Conservation (phyloP, 2,113 vertebrate species). For the Pachyramphus minor region DNA sequence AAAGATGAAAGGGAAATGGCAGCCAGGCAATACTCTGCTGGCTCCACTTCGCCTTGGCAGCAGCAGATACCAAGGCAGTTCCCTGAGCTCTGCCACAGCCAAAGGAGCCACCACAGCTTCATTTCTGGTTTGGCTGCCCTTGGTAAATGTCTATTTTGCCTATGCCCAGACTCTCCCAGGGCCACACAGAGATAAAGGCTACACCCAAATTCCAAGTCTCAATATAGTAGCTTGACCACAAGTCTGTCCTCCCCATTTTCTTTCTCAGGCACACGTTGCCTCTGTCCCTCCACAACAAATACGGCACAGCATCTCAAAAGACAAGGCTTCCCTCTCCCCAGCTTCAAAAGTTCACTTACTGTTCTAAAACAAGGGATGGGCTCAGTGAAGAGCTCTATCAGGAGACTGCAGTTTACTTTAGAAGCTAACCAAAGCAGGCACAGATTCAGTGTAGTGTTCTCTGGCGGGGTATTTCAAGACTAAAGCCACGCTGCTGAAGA, state of each 20-base stretch:
- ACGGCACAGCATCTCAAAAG: neutral
- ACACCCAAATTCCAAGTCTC: conserved; percentile 3
- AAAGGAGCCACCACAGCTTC: neutral
- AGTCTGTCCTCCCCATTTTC: neutral
- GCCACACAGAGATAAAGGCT: neutral
- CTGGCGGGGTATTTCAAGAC: neutral
- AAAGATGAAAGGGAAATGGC: neutral
- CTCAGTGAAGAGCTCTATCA: neutral
- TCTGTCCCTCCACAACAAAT: neutral
- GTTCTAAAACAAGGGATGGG: neutral
- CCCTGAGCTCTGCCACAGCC: neutral
- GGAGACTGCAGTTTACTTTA: neutral
- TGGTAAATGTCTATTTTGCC: neutral
- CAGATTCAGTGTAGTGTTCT: neutral
- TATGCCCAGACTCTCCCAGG: neutral
- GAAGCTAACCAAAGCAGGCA: neutral
- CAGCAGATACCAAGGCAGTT: neutral
- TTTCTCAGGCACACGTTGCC: neutral
- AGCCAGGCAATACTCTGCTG: neutral
- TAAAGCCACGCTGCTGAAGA: neutral
- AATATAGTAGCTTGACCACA: conserved; percentile 15
- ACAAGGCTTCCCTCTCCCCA: neutral
- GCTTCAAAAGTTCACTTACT: neutral
- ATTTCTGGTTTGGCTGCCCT: neutral
- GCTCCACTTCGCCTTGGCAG: neutral